These are phyloP conservation scores for Paedocypris sp. DNA, from an alignment of 2,113 vertebrate genomes.

Conservation along the genomic window DNA sequence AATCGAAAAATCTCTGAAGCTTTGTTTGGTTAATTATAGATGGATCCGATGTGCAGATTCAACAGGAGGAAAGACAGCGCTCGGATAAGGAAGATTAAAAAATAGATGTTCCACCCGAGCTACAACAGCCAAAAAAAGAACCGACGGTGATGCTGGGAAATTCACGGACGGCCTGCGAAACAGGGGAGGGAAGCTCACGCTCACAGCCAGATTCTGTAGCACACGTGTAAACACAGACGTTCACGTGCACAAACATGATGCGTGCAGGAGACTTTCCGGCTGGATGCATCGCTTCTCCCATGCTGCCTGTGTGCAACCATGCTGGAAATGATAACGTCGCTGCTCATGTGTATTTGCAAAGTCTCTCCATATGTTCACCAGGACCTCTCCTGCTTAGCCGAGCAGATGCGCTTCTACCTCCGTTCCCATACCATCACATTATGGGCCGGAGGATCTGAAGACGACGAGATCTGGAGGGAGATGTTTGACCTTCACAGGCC, in stretches of 20 bases:
- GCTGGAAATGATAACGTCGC: constrained; percentile 50
- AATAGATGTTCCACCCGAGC: constrained; percentile 2
- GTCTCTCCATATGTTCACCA: constrained; percentile 45
- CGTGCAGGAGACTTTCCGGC: constrained; percentile 48
- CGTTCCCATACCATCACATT: constrained; percentile 1
- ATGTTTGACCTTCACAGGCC: not conserved
- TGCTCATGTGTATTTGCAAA: constrained; percentile 48
- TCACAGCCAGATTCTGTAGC: not conserved
- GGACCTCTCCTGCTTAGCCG: constrained; percentile 8
- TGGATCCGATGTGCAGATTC: not conserved
- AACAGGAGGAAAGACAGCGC: not conserved
- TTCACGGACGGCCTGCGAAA: not conserved
- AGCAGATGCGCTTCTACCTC: not conserved
- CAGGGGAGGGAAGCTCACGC: not conserved
- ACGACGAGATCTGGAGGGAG: not conserved
- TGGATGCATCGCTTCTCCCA: constrained; percentile 50
- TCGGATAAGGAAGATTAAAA: not conserved
- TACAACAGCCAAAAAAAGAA: not conserved
- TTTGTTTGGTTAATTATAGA: not conserved
- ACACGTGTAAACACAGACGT: not conserved
- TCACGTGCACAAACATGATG: not conserved
- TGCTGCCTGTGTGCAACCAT: constrained; percentile 49
- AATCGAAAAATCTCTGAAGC: not conserved
- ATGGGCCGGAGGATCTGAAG: not conserved
- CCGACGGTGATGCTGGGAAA: not conserved